Conservation (phyloP, 2,888 invertebrate species). For the Andrena bucephala region DNA sequence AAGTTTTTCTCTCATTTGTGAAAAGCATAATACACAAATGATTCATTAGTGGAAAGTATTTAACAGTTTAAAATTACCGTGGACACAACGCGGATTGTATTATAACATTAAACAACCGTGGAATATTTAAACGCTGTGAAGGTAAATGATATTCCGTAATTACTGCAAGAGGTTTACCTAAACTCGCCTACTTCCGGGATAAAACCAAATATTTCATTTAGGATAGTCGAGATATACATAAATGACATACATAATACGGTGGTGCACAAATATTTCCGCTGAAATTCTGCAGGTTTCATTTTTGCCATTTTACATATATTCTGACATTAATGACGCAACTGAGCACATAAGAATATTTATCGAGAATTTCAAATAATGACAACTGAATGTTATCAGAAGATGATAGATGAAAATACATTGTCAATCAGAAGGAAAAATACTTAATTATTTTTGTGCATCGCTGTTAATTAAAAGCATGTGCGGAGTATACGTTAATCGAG, state of each 20-base stretch:
- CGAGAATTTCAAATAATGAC: background rate
- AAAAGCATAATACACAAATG: background rate
- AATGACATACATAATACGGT: constrained; percentile 22
- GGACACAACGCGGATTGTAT: constrained; percentile 7
- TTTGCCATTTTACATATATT: background rate
- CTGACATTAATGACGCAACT: background rate
- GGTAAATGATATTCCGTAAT: background rate
- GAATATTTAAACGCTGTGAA: constrained; percentile 22
- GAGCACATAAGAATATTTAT: constrained; percentile 2
- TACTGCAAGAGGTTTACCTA: constrained; percentile 24
- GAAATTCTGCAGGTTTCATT: constrained; percentile 20
- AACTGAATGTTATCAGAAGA: background rate
- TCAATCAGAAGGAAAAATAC: background rate
- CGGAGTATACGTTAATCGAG: constrained; percentile 37
- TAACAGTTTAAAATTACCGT: background rate
- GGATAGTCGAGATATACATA: constrained; percentile 32
- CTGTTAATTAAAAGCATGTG: constrained; percentile 23
- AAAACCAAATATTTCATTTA: constrained; percentile 31
- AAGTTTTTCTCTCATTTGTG: background rate
- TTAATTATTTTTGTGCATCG: constrained; percentile 37
- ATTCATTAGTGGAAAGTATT: background rate
- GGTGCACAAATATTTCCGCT: constrained; percentile 38
- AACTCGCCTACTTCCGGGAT: constrained; percentile 57
- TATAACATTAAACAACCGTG: constrained; percentile 15
- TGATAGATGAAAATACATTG: background rate